Evolutionary conservation across 1,140 invertebrate species (phyloP).

Genomic region (Pygmarrhopalites habei): DNA sequence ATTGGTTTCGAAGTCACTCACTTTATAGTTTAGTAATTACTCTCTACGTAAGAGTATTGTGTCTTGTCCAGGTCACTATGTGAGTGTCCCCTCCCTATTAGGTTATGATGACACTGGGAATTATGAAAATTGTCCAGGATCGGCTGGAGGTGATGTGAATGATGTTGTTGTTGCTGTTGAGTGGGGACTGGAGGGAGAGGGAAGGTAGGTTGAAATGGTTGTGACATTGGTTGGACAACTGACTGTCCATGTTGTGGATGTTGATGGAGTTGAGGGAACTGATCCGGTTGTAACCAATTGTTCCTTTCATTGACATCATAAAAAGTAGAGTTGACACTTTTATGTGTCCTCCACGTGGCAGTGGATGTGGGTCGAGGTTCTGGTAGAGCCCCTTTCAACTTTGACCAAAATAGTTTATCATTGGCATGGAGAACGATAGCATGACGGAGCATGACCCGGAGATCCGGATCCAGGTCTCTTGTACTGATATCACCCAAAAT

Average conservation of each 20-base stretch:
- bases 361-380: constrained; percentile 45
- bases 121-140: constrained; percentile 12
- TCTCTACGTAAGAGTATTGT: constrained; percentile 10
- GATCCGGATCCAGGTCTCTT: constrained; percentile 78
- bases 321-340: neutral
- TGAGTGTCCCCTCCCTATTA: too few species aligned
- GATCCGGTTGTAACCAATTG: constrained; percentile 4
- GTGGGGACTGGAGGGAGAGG: neutral
- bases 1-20: too few species aligned
- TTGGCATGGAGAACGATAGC: constrained; percentile 83
- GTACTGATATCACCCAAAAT: constrained; percentile 74
- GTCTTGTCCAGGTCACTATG: neutral
- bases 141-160: constrained; percentile 2
- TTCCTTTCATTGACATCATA: constrained; percentile 12
- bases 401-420: constrained; percentile 89
- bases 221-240: too few species aligned
- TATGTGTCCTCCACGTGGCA: neutral
- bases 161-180: neutral
- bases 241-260: too few species aligned
- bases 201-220: too few species aligned
- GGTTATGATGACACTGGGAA: neutral
- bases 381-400: constrained; percentile 82
- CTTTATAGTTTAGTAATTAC: too few species aligned
- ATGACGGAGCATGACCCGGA: constrained; percentile 77
- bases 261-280: constrained; percentile 2